Conservation (phyloP, 2,797 vertebrate genomes). For the Margarornis squamiger region DNA sequence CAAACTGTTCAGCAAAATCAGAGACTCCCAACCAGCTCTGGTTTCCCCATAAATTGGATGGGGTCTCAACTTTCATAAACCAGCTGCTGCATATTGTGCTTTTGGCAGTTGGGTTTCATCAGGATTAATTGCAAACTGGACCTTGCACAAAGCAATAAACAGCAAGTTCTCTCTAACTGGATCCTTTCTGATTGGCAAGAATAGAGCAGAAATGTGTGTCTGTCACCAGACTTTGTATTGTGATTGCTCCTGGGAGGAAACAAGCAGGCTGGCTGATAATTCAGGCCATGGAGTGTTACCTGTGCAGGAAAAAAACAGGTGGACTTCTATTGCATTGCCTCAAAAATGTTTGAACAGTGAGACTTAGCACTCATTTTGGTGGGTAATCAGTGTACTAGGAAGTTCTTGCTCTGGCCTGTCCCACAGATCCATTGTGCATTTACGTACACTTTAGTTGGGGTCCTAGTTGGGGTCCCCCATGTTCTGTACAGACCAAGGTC, state of each 20-base stretch:
- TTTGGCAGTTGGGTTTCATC: slow-evolving; percentile 63
- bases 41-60: slow-evolving; percentile 51
- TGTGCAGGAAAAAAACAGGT: background rate
- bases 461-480: background rate
- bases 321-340: background rate
- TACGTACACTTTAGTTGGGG: background rate
- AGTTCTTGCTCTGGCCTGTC: background rate
- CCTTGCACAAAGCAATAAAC: slow-evolving; percentile 49
- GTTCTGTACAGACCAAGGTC: background rate
- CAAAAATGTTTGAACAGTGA: background rate
- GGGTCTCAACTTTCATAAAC: slow-evolving; percentile 53
- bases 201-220: background rate
- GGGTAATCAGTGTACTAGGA: background rate
- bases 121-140: slow-evolving; percentile 58
- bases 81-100: slow-evolving; percentile 58
- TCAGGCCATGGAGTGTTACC: background rate
- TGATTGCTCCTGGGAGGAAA: background rate
- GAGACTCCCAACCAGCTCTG: slow-evolving; percentile 38
- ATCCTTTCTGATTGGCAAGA: slow-evolving; percentile 22
- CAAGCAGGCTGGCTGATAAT: background rate
- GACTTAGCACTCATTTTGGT: background rate
- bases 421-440: background rate
- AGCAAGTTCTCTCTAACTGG: background rate
- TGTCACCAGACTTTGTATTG: background rate
- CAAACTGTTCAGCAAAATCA: slow-evolving; percentile 45